phyloP scores from a whole-genome alignment of 2,113 vertebrate species.

The Stegastes partitus region DNA sequence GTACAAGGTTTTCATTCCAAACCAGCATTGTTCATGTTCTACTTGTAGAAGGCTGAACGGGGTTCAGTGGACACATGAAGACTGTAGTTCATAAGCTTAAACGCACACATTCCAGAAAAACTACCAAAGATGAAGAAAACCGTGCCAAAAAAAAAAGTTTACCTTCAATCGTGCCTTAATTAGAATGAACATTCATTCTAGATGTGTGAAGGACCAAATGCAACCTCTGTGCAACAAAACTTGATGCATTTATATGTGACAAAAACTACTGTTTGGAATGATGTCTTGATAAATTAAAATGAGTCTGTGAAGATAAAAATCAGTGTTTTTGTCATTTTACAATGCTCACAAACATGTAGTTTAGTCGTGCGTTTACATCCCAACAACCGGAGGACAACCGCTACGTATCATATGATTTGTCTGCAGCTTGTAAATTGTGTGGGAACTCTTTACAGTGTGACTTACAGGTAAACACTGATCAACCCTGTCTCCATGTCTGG shows the following conservation, averaged over 20 bases:
- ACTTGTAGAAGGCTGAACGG: neutral
- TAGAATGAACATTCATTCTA: constrained; percentile 9
- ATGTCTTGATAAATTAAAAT: constrained; percentile 56
- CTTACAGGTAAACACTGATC: no score
- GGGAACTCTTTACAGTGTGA: no score
- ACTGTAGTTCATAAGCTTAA: constrained; percentile 13
- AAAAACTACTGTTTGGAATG: constrained; percentile 24
- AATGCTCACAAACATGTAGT: no score
- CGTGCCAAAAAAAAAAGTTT: constrained; percentile 45
- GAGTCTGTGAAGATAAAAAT: neutral
- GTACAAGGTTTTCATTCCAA: neutral
- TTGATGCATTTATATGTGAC: constrained; percentile 31
- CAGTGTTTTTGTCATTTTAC: no score
- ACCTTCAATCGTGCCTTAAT: constrained; percentile 47
- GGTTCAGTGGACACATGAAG: neutral
- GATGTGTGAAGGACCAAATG: constrained; percentile 41
- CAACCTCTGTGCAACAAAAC: constrained; percentile 28
- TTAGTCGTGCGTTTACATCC: no score
- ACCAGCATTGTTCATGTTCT: neutral
- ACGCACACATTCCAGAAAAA: constrained; percentile 37
- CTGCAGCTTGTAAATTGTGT: no score
- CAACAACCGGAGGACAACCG: no score
- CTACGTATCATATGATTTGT: no score
- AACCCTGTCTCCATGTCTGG: no score
- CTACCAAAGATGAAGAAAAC: constrained; percentile 18